Percentiles rank a stretch among this genome's conserved stretches.
These are phyloP conservation scores for Alcedo atthis DNA, from an alignment of 2,797 vertebrate species.

Conservation along the genomic window DNA sequence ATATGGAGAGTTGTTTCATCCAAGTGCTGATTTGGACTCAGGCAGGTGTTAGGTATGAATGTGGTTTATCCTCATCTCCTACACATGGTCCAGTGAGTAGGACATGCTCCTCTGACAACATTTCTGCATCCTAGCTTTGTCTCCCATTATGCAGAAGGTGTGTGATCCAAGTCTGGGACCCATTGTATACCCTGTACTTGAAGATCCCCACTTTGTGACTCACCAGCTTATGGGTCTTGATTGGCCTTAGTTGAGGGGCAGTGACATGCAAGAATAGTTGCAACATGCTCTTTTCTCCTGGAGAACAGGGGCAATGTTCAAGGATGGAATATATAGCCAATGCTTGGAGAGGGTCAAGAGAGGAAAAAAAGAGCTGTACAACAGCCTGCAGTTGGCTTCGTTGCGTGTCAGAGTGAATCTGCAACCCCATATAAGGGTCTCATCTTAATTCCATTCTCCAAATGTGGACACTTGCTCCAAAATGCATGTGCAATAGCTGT, in stretches of 20 bases:
- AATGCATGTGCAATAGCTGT: not conserved
- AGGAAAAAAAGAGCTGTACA: not conserved
- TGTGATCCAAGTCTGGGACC: not conserved
- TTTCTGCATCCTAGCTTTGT: not conserved
- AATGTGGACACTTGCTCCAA: not conserved
- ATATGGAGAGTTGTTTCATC: not conserved
- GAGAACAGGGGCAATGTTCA: not conserved
- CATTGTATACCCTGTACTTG: rapidly evolving
- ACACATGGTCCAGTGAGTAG: not conserved
- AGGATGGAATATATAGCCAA: not conserved
- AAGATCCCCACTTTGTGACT: not conserved
- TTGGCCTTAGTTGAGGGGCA: not conserved
- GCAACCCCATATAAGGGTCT: not conserved
- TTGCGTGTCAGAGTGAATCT: not conserved
- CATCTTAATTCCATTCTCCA: not conserved
- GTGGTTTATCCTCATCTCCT: not conserved
- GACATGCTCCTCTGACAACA: not conserved
- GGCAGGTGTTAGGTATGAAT: not conserved
- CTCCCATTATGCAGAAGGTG: not conserved
- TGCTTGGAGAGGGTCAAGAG: not conserved
- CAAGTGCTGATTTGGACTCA: not conserved
- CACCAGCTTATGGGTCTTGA: rapidly evolving
- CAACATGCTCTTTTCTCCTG: not conserved
- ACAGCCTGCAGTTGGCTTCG: not conserved
- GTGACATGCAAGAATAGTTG: not conserved